Percentiles rank a stretch among this genome's conserved stretches.
These are phyloP conservation scores for Zonotrichia leucophrys DNA, from an alignment of 2,113 vertebrate species.

Conservation along the genomic window DNA sequence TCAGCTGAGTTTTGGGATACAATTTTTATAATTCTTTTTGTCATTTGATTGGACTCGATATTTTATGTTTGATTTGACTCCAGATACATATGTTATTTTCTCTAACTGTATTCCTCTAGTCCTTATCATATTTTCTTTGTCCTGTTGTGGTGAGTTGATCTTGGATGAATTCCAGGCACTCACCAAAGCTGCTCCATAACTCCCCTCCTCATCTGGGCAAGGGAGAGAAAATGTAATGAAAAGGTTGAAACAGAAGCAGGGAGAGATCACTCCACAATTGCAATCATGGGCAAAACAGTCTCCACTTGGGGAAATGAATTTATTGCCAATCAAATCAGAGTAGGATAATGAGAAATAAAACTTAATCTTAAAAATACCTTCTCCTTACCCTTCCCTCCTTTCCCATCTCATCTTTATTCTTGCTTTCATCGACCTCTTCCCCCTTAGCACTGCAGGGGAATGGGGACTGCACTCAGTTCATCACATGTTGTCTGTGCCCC, in stretches of 20 bases:
- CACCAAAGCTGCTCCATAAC: background rate
- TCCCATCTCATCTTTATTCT: no score
- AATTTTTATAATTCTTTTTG: background rate
- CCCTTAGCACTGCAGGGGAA: accelerated
- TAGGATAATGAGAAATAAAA: background rate
- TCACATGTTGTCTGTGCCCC: background rate
- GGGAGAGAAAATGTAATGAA: background rate
- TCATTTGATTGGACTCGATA: background rate
- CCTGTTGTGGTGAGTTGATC: background rate
- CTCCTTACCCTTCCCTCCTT: background rate
- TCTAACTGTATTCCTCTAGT: background rate
- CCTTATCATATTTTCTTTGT: background rate
- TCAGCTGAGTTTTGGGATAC: background rate
- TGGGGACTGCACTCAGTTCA: background rate
- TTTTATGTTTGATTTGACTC: background rate
- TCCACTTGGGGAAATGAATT: background rate
- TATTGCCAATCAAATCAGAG: background rate
- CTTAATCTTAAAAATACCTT: background rate
- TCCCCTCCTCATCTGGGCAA: background rate
- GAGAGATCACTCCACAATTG: background rate
- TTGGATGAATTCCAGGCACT: background rate
- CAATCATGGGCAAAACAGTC: background rate
- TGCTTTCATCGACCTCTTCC: background rate
- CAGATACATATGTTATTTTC: background rate
- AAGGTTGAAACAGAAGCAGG: background rate